Base-by-base conservation (phyloP, 2,888 invertebrate species). In the Latrodectus hesperus region DNA sequence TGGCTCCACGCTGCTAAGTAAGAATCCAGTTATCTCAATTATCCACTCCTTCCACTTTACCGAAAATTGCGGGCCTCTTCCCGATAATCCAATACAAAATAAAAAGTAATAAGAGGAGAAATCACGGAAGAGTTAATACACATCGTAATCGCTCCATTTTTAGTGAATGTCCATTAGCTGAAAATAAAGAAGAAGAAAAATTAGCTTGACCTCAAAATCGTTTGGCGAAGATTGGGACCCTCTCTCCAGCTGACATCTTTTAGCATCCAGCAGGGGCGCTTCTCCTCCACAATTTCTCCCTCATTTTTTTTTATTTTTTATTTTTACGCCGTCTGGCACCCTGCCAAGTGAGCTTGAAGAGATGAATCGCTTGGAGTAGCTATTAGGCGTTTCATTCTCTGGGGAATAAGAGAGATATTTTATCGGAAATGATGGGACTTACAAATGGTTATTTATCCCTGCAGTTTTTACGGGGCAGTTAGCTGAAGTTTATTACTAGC, bases 111-210 rank as follows among this genome's bases (percentile, higher is more conserved):
- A 5, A 38, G 60, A 60, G 60, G n/a, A 38, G n/a, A 60, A 60
- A 60, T 60, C 60, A 60, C 14, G 60, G 60, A 60, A n/a, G 60
- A 60, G 60, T 60, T 60, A 60, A 60, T n/a, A 60, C 60, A 60
- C 60, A 60, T 60, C 60, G 14, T 60, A 60, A 60, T 60, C 60
- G 60, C 60, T 60, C 60, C 60, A 60, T 60, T 60, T n/a, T 60
- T 60, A 60, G 60, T n/a, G 12, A 60, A 12, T 38, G 38, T 60
- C n/a, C 60, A 60, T 12, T 60, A 16, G 12, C 60, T 60, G 6
- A 60, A 38, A 38, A 38, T 38, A 38, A 60, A 60, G 60, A 60
- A 10, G n/a, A 60, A 60, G 10, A 55, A 60, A 60, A 60, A 11
- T 16, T 60, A 12, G n/a, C n/a, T 60, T n/a, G 60, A 60, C 60